Percentiles rank a stretch among this genome's conserved stretches.
These are phyloP conservation scores for Chrysodeixis includens DNA, from an alignment of 2,888 invertebrate genomes.

Conservation along the genomic window DNA sequence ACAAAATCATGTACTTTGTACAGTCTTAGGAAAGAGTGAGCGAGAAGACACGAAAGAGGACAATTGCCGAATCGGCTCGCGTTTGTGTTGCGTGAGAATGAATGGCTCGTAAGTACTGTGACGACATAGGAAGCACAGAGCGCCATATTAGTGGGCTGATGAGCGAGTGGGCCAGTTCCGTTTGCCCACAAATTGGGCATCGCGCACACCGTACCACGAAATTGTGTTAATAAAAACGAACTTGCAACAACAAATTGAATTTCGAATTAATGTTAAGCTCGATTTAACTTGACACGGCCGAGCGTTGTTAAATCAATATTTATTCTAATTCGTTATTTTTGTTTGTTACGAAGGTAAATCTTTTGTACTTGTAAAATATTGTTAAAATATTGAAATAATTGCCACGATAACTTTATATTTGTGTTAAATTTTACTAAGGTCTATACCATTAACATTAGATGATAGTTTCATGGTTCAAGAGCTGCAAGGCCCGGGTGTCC, in stretches of 20 bases:
- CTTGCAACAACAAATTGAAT: slow-evolving; percentile 4
- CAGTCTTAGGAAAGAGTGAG: too few relatives aligned
- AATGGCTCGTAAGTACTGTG: slow-evolving; percentile 40
- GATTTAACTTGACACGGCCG: slow-evolving; percentile 4
- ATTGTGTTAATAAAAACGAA: slow-evolving; percentile 3
- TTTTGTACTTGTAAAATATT: neutral
- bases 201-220: slow-evolving; percentile 31
- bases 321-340: slow-evolving; percentile 4
- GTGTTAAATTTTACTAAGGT: neutral
- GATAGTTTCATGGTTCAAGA: neutral
- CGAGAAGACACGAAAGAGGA: too few relatives aligned
- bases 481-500: slow-evolving; percentile 1
- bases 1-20: too few relatives aligned
- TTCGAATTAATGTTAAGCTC: slow-evolving; percentile 4
- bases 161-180: slow-evolving; percentile 68
- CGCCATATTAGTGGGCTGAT: slow-evolving; percentile 56
- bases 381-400: neutral
- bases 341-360: neutral
- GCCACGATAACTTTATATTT: neutral
- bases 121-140: slow-evolving; percentile 62
- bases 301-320: slow-evolving; percentile 1
- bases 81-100: slow-evolving; percentile 36
- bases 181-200: slow-evolving; percentile 40
- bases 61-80: slow-evolving; percentile 30
- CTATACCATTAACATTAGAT: neutral